Evolutionary conservation across 2,888 invertebrate genomes (phyloP), one percentile per base, ranked within the genome.

Genomic region (Harpalus rubripes): DNA sequence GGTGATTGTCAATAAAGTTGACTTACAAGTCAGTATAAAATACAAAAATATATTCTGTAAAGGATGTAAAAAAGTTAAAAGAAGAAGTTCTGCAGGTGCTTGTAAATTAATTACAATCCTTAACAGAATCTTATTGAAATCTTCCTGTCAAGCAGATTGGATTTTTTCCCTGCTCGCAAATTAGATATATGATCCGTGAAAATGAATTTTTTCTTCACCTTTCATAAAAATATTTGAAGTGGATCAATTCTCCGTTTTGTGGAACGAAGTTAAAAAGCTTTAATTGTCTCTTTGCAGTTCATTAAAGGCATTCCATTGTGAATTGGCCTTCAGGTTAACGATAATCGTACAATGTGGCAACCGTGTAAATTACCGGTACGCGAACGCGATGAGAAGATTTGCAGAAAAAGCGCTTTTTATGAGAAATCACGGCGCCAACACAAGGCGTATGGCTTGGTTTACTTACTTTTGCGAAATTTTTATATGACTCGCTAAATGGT

Each of bases 121-220:
- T 68, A n/a, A 5, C 32, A 68, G 12, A 10, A 18, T 74, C 22
- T 74, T 74, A 74, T 44, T 74, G 44, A 44, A 44, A 44, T 44
- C 18, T 8, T 12, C 16, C 10, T 74, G 72, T 74, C 72, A 74
- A 16, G 8, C 52, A 52, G 72, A 74, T 74, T 16, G 72, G 72
- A 74, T 74, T 83, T 76, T 59, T 83, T 83, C 76, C 22, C 59
- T 22, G 68, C 22, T 16, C 18, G 78, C 63, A 84, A 84, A 84
- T 84, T 63, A 76, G 52, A 84, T 84, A 84, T 84, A 84, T 84
- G 68, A 84, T 65, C 84, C 84, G 84, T 84, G 84, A 78, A 84
- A 84, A 84, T 52, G 84, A 65, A 78, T 78, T 84, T 84, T 83
- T 84, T 78, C 32, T 44, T 32, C 16, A 74, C 72, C 72, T 74